Conservation (phyloP, 2,113 vertebrate genomes). For the Nerophis lumbriciformis region DNA sequence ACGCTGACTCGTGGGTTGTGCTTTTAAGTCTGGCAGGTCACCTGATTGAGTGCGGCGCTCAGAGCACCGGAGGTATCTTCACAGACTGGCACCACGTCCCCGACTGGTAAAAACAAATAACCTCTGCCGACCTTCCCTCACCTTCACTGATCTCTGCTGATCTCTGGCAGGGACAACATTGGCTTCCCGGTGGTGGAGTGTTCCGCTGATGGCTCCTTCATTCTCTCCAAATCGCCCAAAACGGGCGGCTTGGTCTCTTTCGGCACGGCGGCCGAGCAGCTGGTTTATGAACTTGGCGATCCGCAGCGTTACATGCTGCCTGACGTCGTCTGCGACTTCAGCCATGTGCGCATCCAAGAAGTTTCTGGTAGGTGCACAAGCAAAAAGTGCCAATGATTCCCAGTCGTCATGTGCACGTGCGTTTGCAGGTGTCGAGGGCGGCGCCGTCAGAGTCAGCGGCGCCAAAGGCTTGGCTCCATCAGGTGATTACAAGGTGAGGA, state of each 20-base stretch:
- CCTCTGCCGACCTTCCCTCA: neutral
- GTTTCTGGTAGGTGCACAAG: constrained; percentile 66
- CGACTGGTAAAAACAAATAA: constrained; percentile 69
- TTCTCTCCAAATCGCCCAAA: constrained; percentile 74
- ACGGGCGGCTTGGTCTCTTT: constrained; percentile 79
- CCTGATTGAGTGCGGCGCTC: constrained; percentile 83
- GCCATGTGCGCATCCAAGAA: constrained; percentile 75
- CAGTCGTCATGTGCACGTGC: neutral
- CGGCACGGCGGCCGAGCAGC: constrained; percentile 80
- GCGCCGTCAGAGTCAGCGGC: constrained; percentile 71
- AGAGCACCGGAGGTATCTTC: constrained; percentile 84
- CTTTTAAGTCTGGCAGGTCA: constrained; percentile 78
- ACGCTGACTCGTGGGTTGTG: neutral
- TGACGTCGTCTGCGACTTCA: constrained; percentile 85
- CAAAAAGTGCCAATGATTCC: constrained; percentile 9
- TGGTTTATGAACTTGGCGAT: constrained; percentile 82
- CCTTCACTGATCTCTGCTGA: neutral
- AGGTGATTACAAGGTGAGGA: constrained; percentile 73
- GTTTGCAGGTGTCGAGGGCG: constrained; percentile 70
- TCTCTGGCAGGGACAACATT: constrained; percentile 75
- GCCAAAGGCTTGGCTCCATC: constrained; percentile 74
- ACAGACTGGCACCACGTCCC: constrained; percentile 82
- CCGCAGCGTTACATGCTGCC: constrained; percentile 77
- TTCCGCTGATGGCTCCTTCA: constrained; percentile 75
- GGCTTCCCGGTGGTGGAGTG: constrained; percentile 82